Conservation (phyloP, 1,140 invertebrate species). For the Augochlora pura region DNA sequence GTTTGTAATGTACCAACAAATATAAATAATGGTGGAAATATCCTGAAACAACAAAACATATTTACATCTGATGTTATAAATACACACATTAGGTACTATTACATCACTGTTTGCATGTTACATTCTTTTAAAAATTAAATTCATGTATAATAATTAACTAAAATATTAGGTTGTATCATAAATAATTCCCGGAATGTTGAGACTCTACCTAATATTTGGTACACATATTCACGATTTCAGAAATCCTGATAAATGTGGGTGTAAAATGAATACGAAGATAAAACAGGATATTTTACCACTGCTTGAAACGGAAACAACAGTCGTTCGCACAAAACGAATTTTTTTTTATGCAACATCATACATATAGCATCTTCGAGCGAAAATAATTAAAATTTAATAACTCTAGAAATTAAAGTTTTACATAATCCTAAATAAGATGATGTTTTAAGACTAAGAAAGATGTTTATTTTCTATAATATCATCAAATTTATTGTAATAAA, state of each 20-base stretch:
- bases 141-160: neutral
- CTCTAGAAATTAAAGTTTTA: neutral
- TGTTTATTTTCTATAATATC: neutral
- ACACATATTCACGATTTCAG: slow-evolving; percentile 17
- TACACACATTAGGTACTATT: slow-evolving; percentile 31
- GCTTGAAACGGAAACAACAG: neutral
- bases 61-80: neutral
- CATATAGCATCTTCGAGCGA: slow-evolving; percentile 8
- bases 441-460: neutral
- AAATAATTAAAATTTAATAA: neutral
- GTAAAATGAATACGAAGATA: slow-evolving; percentile 1
- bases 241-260: neutral
- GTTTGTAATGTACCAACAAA: too few relatives aligned
- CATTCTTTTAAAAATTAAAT: neutral
- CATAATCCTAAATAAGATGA: too few relatives aligned
- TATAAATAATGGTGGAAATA: neutral
- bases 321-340: slow-evolving; percentile 10
- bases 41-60: neutral
- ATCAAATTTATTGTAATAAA: neutral
- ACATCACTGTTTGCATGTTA: neutral
- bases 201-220: too few relatives aligned
- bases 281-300: slow-evolving; percentile 12
- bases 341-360: slow-evolving; percentile 17
- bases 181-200: neutral
- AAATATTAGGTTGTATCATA: neutral